phyloP scores from a whole-genome alignment of 1,140 invertebrate species.

The Drosophila busckii region DNA sequence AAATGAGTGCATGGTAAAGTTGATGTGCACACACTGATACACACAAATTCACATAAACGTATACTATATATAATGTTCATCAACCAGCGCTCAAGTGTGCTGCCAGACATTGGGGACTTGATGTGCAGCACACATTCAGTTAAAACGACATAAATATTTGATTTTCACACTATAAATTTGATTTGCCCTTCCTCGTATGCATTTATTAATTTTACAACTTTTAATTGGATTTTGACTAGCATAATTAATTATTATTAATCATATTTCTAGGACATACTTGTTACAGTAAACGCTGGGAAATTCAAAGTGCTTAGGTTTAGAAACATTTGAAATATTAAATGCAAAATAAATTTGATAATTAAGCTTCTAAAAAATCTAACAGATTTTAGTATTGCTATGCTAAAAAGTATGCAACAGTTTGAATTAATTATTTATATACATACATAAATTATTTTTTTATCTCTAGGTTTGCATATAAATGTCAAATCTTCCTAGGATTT shows the following conservation, averaged over 20 bases:
- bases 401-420: slow-evolving; percentile 1
- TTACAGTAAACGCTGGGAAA: background rate
- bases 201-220: slow-evolving; percentile 4
- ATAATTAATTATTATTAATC: background rate
- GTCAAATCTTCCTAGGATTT: too few relatives aligned
- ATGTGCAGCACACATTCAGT: slow-evolving; percentile 15
- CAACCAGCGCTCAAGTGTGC: too few relatives aligned
- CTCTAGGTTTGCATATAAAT: too few relatives aligned
- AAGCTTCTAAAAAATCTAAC: slow-evolving; percentile 6
- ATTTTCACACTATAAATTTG: slow-evolving; percentile 23
- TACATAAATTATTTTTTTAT: too few relatives aligned
- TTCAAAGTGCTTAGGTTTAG: background rate
- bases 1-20: slow-evolving; percentile 22
- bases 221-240: slow-evolving; percentile 30
- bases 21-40: background rate
- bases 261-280: background rate
- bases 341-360: too few relatives aligned
- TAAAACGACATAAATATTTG: slow-evolving; percentile 34
- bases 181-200: slow-evolving; percentile 22
- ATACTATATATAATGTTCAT: too few relatives aligned
- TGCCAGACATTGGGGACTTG: too few relatives aligned
- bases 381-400: background rate
- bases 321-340: too few relatives aligned
- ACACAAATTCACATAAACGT: background rate
- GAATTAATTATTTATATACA: too few relatives aligned